These are phyloP conservation scores for Eumeta japonica DNA, from an alignment of 1,140 invertebrate species.

Conservation along the genomic window DNA sequence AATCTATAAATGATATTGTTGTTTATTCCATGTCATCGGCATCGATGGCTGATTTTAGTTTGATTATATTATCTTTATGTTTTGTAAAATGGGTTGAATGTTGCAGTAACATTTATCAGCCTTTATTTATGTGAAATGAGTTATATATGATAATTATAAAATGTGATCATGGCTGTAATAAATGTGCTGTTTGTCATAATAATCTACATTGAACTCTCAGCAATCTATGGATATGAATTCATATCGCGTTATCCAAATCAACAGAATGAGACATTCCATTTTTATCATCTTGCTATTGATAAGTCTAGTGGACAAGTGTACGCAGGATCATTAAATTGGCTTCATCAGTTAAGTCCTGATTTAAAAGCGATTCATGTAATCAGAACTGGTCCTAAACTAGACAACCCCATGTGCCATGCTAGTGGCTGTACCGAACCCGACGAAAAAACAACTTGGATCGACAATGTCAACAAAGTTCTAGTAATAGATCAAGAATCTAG, in stretches of 20 bases:
- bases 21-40: slow-evolving; percentile 52
- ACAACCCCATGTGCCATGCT: slow-evolving; percentile 86
- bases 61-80: slow-evolving; percentile 42
- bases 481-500: slow-evolving; percentile 81
- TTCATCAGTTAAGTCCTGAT: slow-evolving; percentile 77
- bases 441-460: slow-evolving; percentile 66
- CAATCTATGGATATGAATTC: slow-evolving; percentile 47
- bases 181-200: slow-evolving; percentile 45
- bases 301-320: slow-evolving; percentile 64
- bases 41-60: slow-evolving; percentile 45
- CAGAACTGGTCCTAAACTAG: slow-evolving; percentile 71
- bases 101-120: slow-evolving; percentile 23
- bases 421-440: slow-evolving; percentile 71
- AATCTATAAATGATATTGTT: slow-evolving; percentile 20
- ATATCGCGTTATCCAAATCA: slow-evolving; percentile 51
- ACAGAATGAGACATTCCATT: slow-evolving; percentile 47
- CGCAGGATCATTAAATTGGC: slow-evolving; percentile 80
- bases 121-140: slow-evolving; percentile 31
- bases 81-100: slow-evolving; percentile 52
- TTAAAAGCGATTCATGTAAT: slow-evolving; percentile 70
- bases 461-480: slow-evolving; percentile 91
- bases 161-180: slow-evolving; percentile 49
- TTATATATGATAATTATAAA: slow-evolving; percentile 26
- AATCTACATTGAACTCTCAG: slow-evolving; percentile 43
- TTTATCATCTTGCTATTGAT: slow-evolving; percentile 59